A percentile compares a stretch with the other conserved stretches of the same genome.
phyloP scores from a whole-genome alignment of 2,888 invertebrate species.

The Scaptomyza reducta region DNA sequence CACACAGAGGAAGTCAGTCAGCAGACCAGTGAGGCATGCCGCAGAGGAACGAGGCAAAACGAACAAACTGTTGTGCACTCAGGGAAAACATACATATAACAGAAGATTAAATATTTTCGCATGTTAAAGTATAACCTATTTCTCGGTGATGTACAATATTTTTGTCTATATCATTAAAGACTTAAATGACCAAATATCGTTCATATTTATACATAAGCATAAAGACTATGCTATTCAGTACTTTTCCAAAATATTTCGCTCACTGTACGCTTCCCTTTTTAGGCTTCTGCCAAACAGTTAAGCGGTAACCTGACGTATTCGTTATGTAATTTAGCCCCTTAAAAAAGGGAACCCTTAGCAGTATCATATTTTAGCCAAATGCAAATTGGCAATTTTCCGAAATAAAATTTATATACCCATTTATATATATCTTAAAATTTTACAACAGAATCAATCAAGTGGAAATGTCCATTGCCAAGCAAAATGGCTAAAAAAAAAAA shows the following conservation, averaged over 20 bases:
- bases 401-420: conserved; percentile 66
- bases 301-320: conserved; percentile 50
- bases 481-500: conserved; percentile 26
- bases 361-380: conserved; percentile 53
- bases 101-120: not conserved
- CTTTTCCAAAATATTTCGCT: conserved; percentile 11
- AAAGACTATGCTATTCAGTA: not conserved
- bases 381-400: conserved; percentile 57
- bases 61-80: conserved; percentile 25
- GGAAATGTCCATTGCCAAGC: conserved; percentile 51
- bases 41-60: not conserved
- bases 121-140: too few relatives aligned
- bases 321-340: conserved; percentile 63
- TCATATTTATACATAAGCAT: not conserved
- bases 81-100: conserved; percentile 2
- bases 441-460: conserved; percentile 71
- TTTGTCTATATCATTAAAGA: not conserved
- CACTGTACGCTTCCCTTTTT: conserved; percentile 24
- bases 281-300: conserved; percentile 32
- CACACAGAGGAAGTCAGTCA: conserved; percentile 60
- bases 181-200: not conserved
- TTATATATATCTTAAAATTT: conserved; percentile 70
- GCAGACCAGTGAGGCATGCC: conserved; percentile 41
- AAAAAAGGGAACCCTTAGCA: conserved; percentile 24
- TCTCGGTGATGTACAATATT: not conserved